A percentile compares a stretch with the other conserved stretches of the same genome.
Evolutionary conservation across 2,888 invertebrate species (phyloP).

Genomic region (Fragum fragum): DNA sequence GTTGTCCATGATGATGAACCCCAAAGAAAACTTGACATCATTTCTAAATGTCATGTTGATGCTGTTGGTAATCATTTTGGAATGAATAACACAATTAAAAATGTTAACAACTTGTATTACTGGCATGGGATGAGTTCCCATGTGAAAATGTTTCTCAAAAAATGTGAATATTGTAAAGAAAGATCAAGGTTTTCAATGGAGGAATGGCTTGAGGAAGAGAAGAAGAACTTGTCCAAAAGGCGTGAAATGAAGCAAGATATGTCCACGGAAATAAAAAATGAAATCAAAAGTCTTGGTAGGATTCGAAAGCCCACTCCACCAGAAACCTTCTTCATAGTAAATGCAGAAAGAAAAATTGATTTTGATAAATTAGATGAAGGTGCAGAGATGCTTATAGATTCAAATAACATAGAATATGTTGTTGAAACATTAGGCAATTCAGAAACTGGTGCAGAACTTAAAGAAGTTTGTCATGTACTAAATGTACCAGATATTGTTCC

Average conservation of each 20-base stretch:
- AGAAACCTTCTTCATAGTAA: slow-evolving; percentile 64
- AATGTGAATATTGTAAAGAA: slow-evolving; percentile 49
- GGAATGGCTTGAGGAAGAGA: slow-evolving; percentile 44
- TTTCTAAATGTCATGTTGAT: slow-evolving; percentile 53
- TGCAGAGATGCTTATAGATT: slow-evolving; percentile 53
- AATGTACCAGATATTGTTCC: slow-evolving; percentile 62
- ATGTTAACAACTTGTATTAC: slow-evolving; percentile 49
- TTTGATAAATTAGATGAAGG: slow-evolving; percentile 33
- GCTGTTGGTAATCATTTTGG: slow-evolving; percentile 46
- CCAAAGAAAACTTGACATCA: slow-evolving; percentile 51
- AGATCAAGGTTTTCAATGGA: slow-evolving; percentile 50
- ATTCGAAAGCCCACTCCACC: slow-evolving; percentile 57
- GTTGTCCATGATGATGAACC: slow-evolving; percentile 62
- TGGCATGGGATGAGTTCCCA: slow-evolving; percentile 58
- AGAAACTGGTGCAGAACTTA: slow-evolving; percentile 42
- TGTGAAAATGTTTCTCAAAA: slow-evolving; percentile 57
- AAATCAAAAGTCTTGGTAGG: slow-evolving; percentile 49
- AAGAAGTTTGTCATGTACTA: slow-evolving; percentile 60
- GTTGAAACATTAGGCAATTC: slow-evolving; percentile 60
- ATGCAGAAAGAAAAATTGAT: slow-evolving; percentile 51
- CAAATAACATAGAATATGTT: slow-evolving; percentile 64
- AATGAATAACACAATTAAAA: slow-evolving; percentile 56
- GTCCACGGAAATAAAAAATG: slow-evolving; percentile 39
- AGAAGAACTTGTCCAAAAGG: slow-evolving; percentile 42
- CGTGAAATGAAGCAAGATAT: slow-evolving; percentile 1